A percentile compares a stretch with the other conserved stretches of the same genome.
phyloP scores from a whole-genome alignment of 2,888 invertebrate species.

The Antheraea assamensis region DNA sequence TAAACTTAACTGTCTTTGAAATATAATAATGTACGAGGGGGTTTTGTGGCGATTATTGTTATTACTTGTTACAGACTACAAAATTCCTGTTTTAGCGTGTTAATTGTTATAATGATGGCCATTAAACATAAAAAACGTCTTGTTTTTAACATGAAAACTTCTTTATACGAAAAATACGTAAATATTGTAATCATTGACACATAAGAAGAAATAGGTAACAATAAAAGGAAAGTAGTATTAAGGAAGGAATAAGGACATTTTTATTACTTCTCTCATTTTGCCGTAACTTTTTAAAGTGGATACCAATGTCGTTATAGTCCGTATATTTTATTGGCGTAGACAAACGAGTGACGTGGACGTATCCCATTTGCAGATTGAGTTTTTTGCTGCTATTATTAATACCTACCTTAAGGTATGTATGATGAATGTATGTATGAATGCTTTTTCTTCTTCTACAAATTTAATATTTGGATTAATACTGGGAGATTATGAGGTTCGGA shows the following conservation, averaged over 20 bases:
- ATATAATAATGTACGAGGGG: background rate
- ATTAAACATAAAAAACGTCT: no score
- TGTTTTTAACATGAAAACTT: no score
- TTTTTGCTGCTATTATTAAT: background rate
- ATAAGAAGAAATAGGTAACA: background rate
- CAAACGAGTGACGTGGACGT: background rate
- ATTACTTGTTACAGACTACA: no score
- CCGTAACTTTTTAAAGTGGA: background rate
- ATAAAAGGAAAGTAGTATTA: background rate
- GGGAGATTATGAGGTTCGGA: no score
- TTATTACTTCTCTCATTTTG: background rate
- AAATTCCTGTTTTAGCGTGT: no score
- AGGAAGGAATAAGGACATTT: conserved; percentile 5
- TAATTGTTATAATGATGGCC: no score
- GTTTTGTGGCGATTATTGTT: background rate
- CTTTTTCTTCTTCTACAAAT: no score
- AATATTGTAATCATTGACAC: background rate
- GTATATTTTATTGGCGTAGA: background rate
- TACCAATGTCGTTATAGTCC: background rate
- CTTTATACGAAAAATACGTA: no score
- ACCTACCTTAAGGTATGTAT: no score
- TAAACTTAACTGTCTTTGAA: background rate
- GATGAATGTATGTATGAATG: no score
- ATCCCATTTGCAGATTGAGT: conserved; percentile 6
- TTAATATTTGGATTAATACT: no score